phyloP scores from a whole-genome alignment of 2,113 vertebrate species.

The Dolichallabes microphthalmus region DNA sequence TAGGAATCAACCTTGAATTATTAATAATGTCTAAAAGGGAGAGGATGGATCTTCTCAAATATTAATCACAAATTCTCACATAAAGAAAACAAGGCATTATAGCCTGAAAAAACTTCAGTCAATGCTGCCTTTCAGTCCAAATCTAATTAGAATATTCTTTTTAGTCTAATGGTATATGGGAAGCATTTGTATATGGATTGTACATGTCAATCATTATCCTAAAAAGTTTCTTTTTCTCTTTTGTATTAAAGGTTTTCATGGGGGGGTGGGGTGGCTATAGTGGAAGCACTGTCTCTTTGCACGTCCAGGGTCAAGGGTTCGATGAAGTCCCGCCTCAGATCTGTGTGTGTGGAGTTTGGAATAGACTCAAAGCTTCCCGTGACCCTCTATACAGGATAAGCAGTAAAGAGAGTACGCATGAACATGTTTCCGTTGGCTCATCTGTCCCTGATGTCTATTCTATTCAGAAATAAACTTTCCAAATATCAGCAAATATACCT shows the following conservation, averaged over 20 bases:
- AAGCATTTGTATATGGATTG: neutral
- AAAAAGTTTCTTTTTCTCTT: neutral
- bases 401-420: too few species aligned
- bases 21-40: slow-evolving; percentile 17
- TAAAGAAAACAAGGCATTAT: slow-evolving; percentile 1
- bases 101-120: neutral
- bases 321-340: too few species aligned
- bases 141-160: neutral
- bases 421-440: neutral
- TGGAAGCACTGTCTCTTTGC: too few species aligned
- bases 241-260: neutral
- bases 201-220: neutral
- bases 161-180: neutral
- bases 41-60: slow-evolving; percentile 10
- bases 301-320: too few species aligned
- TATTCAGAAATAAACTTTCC: neutral
- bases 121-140: neutral
- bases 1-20: slow-evolving; percentile 27
- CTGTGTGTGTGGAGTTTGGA: too few species aligned
- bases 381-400: too few species aligned
- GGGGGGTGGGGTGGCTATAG: too few species aligned
- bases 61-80: slow-evolving; percentile 23
- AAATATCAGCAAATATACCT: neutral
- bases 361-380: too few species aligned
- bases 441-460: neutral